These are phyloP conservation scores for Myocastor coypus DNA, from an alignment of 2,113 vertebrate genomes.

Conservation along the genomic window DNA sequence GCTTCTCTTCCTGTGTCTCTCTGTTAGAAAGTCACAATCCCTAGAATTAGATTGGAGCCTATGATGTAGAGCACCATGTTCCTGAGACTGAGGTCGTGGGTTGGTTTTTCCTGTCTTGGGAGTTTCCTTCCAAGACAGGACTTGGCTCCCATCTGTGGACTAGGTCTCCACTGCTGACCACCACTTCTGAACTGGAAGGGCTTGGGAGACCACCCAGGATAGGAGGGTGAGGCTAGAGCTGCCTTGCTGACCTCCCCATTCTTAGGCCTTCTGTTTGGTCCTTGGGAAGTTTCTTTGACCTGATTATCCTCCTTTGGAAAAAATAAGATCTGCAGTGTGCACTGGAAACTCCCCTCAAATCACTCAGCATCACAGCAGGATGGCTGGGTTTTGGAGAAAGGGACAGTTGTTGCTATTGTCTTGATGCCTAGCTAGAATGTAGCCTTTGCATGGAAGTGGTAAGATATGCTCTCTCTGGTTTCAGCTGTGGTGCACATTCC, in stretches of 20 bases:
- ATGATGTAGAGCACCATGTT: neutral
- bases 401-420: neutral
- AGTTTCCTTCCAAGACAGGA: neutral
- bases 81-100: neutral
- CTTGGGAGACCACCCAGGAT: neutral
- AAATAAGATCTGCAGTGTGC: neutral
- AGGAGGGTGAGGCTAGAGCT: neutral
- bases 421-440: neutral
- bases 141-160: neutral
- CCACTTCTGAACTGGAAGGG: neutral
- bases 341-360: neutral
- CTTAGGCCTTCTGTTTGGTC: neutral
- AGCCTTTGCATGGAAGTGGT: accelerated
- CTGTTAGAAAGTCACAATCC: accelerated
- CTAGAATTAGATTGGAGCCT: neutral
- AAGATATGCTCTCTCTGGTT: neutral
- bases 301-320: neutral
- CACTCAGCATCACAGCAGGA: accelerated
- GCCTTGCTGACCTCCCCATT: neutral
- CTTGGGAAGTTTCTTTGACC: neutral
- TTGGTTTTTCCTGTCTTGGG: neutral
- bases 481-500: conserved; percentile 95
- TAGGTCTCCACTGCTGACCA: neutral
- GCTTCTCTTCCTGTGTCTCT: accelerated
- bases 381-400: neutral